Base-by-base conservation (phyloP, 37 sponge, comb jelly and placozoan species). In the Hexactinellida sp. region DNA sequence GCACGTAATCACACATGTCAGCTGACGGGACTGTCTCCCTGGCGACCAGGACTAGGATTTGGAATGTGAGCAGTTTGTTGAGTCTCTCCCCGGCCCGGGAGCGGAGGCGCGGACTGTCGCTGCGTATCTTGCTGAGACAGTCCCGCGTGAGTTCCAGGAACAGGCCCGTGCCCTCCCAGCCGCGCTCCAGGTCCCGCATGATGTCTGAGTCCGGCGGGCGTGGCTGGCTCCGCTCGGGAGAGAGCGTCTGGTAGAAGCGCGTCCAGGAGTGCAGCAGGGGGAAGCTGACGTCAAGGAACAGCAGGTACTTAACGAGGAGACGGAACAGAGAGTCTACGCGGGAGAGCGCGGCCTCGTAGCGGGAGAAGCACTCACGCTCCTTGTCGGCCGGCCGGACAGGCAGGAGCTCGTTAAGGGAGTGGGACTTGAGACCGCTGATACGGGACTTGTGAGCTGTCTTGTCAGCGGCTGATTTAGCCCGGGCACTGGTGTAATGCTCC, bases 41-140 rank as follows among this genome's bases (percentile, higher is more conserved):
- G 13, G 76, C 76, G 13, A 63, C 76, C 76, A 63, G 76, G 34
- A 63, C 30, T n/a, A 63, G 76, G 25, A 63, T 63, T n/a, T 63
- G 76, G 76, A 63, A 63, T 63, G 76, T 63, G 76, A 63, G 76
- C 76, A 63, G 76, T 28, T 63, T 63, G 76, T 63, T 63, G 28
- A 63, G 76, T n/a, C 76, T 63, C 76, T 63, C 76, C 5, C 76
- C 76, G 34, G 76, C 76, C 25, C 76, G 21, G 13, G 76, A 63
- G 76, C 76, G 76, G 28, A 63, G 76, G 3, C 76, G 3, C 5
- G 76, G 76, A 63, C 76, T 63, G 28, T 63, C 76, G 34, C 76
- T 63, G 25, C 76, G 76, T 5, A 63, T 63, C 76, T 28, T 63
- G 34, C 76, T 63, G 32, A 63, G 34, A 63, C 76, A 63, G 76